phyloP scores from a whole-genome alignment of 2,888 invertebrate genomes.

The Drosophila niveifrons region DNA sequence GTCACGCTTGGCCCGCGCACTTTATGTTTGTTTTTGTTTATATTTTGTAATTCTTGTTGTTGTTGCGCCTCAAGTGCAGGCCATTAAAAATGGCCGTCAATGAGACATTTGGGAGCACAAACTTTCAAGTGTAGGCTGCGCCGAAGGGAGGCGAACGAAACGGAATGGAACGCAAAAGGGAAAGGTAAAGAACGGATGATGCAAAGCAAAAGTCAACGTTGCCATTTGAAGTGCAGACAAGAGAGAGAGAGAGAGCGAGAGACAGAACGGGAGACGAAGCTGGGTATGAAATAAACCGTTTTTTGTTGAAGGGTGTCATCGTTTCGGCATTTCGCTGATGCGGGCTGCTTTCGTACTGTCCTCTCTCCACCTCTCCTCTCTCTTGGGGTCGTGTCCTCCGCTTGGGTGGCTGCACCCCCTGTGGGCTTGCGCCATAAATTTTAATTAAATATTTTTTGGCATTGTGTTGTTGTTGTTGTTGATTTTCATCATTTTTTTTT shows the following conservation, averaged over 20 bases:
- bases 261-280: slow-evolving; percentile 8
- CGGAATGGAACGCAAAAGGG: background rate
- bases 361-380: slow-evolving; percentile 6
- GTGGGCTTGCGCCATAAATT: slow-evolving; percentile 76
- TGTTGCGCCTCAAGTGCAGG: slow-evolving; percentile 57
- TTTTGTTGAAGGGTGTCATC: slow-evolving; percentile 70
- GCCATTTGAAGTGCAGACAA: slow-evolving; percentile 1
- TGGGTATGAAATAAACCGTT: slow-evolving; percentile 1
- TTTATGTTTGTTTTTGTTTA: slow-evolving; percentile 41
- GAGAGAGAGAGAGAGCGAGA: background rate
- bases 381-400: slow-evolving; percentile 20
- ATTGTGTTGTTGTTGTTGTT: slow-evolving; percentile 33
- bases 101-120: slow-evolving; percentile 72
- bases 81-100: slow-evolving; percentile 78
- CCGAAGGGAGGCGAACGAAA: background rate
- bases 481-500: slow-evolving; percentile 21
- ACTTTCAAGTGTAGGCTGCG: slow-evolving; percentile 46
- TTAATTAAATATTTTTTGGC: slow-evolving; percentile 77
- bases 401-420: slow-evolving; percentile 56
- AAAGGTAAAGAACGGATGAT: background rate
- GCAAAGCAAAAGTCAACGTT: slow-evolving; percentile 12
- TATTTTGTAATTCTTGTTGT: slow-evolving; percentile 54
- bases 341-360: slow-evolving; percentile 18
- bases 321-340: slow-evolving; percentile 50
- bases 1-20: background rate